Evolutionary conservation across 2,797 vertebrate genomes (phyloP).

Genomic region (Sebastes nivosus): DNA sequence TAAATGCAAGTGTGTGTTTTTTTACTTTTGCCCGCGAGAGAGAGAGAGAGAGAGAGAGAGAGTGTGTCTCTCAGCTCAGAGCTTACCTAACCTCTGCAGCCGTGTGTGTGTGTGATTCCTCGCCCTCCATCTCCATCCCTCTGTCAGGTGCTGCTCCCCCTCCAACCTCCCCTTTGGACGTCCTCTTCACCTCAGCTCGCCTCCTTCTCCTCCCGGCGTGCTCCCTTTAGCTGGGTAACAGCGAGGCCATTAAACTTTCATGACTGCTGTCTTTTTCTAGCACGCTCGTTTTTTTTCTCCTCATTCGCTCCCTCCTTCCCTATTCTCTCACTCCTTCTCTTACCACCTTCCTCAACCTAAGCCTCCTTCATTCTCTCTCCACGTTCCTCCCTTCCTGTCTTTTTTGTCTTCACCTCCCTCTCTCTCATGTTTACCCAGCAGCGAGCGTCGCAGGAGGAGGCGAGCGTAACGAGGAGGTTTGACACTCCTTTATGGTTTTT

Average conservation of each 20-base stretch:
- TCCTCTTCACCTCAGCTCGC: slow-evolving; percentile 20
- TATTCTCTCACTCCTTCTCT: not conserved
- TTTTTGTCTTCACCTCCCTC: not conserved
- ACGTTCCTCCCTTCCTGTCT: not conserved
- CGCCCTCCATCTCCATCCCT: slow-evolving; percentile 2
- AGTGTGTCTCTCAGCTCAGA: not conserved
- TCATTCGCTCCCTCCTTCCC: not conserved
- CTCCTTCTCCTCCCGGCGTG: slow-evolving; percentile 16
- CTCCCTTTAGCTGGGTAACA: slow-evolving; percentile 63
- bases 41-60: not conserved
- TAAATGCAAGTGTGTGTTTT: slow-evolving; percentile 44
- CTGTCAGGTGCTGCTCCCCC: slow-evolving; percentile 25
- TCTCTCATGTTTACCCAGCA: slow-evolving; percentile 42
- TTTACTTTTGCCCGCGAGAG: slow-evolving; percentile 10
- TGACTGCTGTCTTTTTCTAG: slow-evolving; percentile 55
- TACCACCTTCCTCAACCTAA: not conserved
- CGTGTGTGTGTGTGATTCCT: slow-evolving; percentile 9
- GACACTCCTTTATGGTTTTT: slow-evolving; percentile 68
- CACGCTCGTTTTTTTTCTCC: slow-evolving; percentile 5
- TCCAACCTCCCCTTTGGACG: not conserved
- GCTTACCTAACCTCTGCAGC: not conserved
- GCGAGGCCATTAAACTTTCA: slow-evolving; percentile 71
- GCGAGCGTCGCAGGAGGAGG: slow-evolving; percentile 42
- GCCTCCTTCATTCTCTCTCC: not conserved
- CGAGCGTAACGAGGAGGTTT: slow-evolving; percentile 68